Base-by-base conservation (phyloP, 2,888 invertebrate genomes). In the Sarcophaga rosellei region DNA sequence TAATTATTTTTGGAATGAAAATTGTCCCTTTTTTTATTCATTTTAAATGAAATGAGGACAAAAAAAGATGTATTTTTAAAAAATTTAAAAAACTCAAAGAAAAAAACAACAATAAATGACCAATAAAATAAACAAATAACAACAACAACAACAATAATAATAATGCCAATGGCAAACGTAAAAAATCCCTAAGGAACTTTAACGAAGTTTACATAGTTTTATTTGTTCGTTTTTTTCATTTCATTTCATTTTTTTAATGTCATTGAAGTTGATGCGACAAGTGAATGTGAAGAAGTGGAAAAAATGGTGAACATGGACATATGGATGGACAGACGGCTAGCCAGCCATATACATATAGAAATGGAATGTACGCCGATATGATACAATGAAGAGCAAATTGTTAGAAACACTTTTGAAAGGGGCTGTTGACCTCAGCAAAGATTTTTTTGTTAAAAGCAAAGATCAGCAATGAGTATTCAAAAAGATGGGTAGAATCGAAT, bases 191-290 rank as follows among this genome's bases (percentile, higher is more conserved):
- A 75, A 84, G 84, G 86, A 86, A 84, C 86, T 81, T 86, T 86
- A 86, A 86, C 84, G 86, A 86, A 86, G 84, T 86, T 86, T 84
- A 86, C 84, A 84, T 84, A 70, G 78, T 78, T 86, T 84, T 76
- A 75, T 84, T 82, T 82, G 23, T 81, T 35, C 10, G 25, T 53
- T 12, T 53, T 15, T 63, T 2, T 15, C 5, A n/a, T 25, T 53
- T 53, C 15, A 47, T 47, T 53, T 53, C 10, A 15, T 53, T 66
- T 35, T 11, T 44, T 63, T 81, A 86, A 78, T 86, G 86, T 78
- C 84, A 86, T 86, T 86, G 86, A 81, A 84, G 84, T 84, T 86
- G 84, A 74, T 84, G 86, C 86, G 86, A 81, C 86, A 84, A 86
- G 86, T 86, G 84, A 74, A 81, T 74, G 74, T 66, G 72, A 76